These are phyloP conservation scores for Habroteleia sp. DNA, from an alignment of 2,888 invertebrate species.

Conservation along the genomic window DNA sequence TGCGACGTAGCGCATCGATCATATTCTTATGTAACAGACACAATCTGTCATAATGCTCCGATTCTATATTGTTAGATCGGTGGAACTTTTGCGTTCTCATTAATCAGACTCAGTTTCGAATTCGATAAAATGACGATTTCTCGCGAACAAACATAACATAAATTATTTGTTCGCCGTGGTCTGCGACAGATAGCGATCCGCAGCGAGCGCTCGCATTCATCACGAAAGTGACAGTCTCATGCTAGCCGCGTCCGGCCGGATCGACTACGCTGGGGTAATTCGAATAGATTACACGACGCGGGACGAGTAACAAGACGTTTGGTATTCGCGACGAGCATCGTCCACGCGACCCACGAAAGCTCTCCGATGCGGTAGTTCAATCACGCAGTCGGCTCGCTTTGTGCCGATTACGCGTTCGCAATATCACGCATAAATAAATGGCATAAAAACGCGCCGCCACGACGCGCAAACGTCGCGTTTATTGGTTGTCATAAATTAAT, in stretches of 20 bases:
- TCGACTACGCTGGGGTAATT: slow-evolving; percentile 30
- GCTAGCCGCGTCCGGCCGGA: slow-evolving; percentile 33
- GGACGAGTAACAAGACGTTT: slow-evolving; percentile 66
- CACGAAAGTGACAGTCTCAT: slow-evolving; percentile 37
- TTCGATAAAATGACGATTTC: background rate
- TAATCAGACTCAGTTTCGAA: slow-evolving; percentile 26
- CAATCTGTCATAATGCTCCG: slow-evolving; percentile 5
- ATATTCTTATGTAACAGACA: slow-evolving; percentile 45
- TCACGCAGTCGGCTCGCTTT: slow-evolving; percentile 33
- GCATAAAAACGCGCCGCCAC: slow-evolving; percentile 3
- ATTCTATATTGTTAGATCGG: slow-evolving; percentile 23
- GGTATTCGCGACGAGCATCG: slow-evolving; percentile 76
- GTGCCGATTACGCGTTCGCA: slow-evolving; percentile 27
- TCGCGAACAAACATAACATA: background rate
- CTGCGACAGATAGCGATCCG: slow-evolving; percentile 17
- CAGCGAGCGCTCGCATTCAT: slow-evolving; percentile 14
- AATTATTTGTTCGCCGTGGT: slow-evolving; percentile 8
- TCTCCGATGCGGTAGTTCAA: slow-evolving; percentile 37
- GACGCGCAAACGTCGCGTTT: slow-evolving; percentile 21
- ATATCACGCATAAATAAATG: slow-evolving; percentile 22
- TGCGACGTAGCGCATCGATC: slow-evolving; percentile 58
- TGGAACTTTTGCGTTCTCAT: slow-evolving; percentile 15
- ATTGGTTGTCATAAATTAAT: slow-evolving; percentile 35
- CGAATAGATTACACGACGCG: slow-evolving; percentile 18
- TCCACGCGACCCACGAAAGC: slow-evolving; percentile 77